These are phyloP conservation scores for Rhagonycha lutea DNA, from an alignment of 2,888 invertebrate species.

Conservation along the genomic window DNA sequence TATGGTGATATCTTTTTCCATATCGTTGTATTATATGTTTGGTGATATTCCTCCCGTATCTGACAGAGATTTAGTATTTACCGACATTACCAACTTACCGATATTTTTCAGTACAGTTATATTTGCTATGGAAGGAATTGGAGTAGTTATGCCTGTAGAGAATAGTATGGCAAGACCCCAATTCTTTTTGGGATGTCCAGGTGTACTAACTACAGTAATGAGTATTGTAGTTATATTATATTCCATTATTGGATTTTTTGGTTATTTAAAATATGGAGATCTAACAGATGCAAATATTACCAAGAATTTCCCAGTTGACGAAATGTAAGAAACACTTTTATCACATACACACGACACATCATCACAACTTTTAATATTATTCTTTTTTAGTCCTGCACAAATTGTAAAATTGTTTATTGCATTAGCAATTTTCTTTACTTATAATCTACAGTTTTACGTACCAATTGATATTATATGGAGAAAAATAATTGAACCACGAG, in stretches of 20 bases:
- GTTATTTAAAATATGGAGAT: constrained; percentile 84
- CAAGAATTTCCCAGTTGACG: constrained; percentile 73
- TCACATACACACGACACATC: background rate
- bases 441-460: constrained; percentile 92
- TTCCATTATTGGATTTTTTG: constrained; percentile 85
- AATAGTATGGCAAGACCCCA: constrained; percentile 87
- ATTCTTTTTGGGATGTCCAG: constrained; percentile 79
- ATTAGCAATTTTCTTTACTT: constrained; percentile 87
- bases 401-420: constrained; percentile 85
- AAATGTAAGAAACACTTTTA: constrained; percentile 60
- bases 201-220: constrained; percentile 89
- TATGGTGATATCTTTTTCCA: constrained; percentile 71
- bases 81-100: constrained; percentile 68
- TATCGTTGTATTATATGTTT: constrained; percentile 85
- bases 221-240: constrained; percentile 78
- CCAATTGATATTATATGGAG: constrained; percentile 91
- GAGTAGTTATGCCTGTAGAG: constrained; percentile 90
- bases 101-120: constrained; percentile 93
- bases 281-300: constrained; percentile 77
- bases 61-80: constrained; percentile 58
- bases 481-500: constrained; percentile 60
- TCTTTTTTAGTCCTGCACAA: constrained; percentile 68
- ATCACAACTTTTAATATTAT: background rate
- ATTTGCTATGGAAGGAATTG: constrained; percentile 97
- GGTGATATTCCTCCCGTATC: constrained; percentile 56